Evolutionary conservation across 2,888 invertebrate species (phyloP).

Genomic region (Xiphydria camelus): DNA sequence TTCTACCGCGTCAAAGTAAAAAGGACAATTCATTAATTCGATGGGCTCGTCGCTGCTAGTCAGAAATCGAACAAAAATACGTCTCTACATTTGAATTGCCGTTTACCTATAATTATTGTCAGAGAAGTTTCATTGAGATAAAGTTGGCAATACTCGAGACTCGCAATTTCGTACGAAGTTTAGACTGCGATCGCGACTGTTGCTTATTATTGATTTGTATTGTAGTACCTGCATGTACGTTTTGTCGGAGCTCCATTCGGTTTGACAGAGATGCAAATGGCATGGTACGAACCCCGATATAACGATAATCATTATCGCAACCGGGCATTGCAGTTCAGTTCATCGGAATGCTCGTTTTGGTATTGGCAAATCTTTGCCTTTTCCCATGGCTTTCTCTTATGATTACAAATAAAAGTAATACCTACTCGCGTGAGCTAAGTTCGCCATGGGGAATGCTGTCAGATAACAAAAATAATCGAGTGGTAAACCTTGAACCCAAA

Average conservation of each 20-base stretch:
- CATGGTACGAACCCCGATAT: not conserved
- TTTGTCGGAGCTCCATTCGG: not conserved
- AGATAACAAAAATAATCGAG: slow-evolving; percentile 16
- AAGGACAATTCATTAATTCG: not conserved
- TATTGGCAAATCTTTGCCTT: too few relatives aligned
- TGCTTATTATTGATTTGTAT: slow-evolving; percentile 8
- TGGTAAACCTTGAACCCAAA: slow-evolving; percentile 22
- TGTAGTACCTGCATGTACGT: not conserved
- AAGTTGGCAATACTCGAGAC: not conserved
- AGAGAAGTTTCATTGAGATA: too few relatives aligned
- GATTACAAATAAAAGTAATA: not conserved
- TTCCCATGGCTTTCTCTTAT: not conserved
- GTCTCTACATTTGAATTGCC: too few relatives aligned
- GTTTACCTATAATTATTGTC: too few relatives aligned
- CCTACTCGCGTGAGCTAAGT: not conserved
- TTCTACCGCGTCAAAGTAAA: too few relatives aligned
- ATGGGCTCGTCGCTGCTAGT: too few relatives aligned
- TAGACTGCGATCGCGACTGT: not conserved
- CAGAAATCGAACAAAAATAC: too few relatives aligned
- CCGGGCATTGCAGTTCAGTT: too few relatives aligned
- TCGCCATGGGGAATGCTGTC: slow-evolving; percentile 11
- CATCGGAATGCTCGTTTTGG: too few relatives aligned
- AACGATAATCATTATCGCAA: too few relatives aligned
- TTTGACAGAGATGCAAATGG: not conserved
- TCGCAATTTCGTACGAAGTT: not conserved